A percentile compares a stretch with the other conserved stretches of the same genome.
phyloP scores from a whole-genome alignment of 2,797 vertebrate species.

The Strix occidentalis region DNA sequence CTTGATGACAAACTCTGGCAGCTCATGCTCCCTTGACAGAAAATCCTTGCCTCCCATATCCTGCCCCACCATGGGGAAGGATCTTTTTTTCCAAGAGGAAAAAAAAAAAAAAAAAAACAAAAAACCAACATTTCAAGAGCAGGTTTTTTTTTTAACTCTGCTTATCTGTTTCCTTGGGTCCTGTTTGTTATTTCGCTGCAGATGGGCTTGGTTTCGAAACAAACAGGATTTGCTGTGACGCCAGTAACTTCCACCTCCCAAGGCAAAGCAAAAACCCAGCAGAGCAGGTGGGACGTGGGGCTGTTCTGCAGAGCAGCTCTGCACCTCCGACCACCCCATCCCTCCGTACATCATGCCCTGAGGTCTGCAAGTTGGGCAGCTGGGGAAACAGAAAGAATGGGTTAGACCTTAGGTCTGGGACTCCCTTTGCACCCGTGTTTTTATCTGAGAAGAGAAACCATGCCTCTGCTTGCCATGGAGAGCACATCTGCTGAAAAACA shows the following conservation, averaged over 20 bases:
- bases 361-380: neutral
- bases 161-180: neutral
- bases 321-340: neutral
- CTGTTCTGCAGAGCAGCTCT: neutral
- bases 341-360: neutral
- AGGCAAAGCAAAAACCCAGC: neutral
- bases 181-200: neutral
- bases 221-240: neutral
- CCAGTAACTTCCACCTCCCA: neutral
- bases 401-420: neutral
- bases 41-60: constrained; percentile 10
- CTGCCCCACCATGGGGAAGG: neutral
- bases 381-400: neutral
- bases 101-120: neutral
- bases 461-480: neutral
- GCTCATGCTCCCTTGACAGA: neutral
- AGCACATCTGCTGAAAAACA: neutral
- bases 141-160: neutral
- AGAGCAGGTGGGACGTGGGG: neutral
- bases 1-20: constrained; percentile 55
- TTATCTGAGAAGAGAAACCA: neutral
- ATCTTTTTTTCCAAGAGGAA: accelerated
- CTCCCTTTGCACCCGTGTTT: neutral
- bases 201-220: neutral
- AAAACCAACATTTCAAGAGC: neutral